phyloP scores from a whole-genome alignment of 2,888 invertebrate species.

The Monochamus alternatus region DNA sequence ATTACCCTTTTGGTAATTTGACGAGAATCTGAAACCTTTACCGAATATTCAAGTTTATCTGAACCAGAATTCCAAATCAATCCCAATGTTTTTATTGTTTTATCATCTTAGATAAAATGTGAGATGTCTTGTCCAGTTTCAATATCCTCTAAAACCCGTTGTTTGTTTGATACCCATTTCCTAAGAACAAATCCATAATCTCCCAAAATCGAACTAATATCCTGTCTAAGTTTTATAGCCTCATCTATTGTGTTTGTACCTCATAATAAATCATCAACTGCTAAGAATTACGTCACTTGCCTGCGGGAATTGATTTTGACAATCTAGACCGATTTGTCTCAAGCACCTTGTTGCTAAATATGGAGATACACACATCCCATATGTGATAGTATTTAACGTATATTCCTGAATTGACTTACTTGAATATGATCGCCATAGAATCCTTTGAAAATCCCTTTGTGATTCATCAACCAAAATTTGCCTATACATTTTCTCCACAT shows the following conservation, averaged over 20 bases:
- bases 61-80: too few species aligned
- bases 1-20: too few species aligned
- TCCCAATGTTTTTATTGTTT: too few species aligned
- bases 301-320: not conserved
- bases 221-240: too few species aligned
- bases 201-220: too few species aligned
- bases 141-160: too few species aligned
- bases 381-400: not conserved
- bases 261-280: not conserved
- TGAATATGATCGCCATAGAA: constrained; percentile 1
- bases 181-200: too few species aligned
- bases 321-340: not conserved
- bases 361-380: not conserved
- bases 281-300: not conserved
- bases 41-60: too few species aligned
- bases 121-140: too few species aligned
- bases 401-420: not conserved
- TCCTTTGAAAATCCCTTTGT: constrained; percentile 1
- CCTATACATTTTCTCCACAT: constrained; percentile 14
- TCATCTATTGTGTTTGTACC: not conserved
- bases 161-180: too few species aligned
- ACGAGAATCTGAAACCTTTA: too few species aligned
- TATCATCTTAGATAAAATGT: too few species aligned
- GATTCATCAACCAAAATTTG: not conserved
- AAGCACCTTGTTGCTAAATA: constrained; percentile 1